Evolutionary conservation across 2,113 vertebrate genomes (phyloP), one percentile per base, ranked within the genome.

Genomic region (Poecilia latipinna): DNA sequence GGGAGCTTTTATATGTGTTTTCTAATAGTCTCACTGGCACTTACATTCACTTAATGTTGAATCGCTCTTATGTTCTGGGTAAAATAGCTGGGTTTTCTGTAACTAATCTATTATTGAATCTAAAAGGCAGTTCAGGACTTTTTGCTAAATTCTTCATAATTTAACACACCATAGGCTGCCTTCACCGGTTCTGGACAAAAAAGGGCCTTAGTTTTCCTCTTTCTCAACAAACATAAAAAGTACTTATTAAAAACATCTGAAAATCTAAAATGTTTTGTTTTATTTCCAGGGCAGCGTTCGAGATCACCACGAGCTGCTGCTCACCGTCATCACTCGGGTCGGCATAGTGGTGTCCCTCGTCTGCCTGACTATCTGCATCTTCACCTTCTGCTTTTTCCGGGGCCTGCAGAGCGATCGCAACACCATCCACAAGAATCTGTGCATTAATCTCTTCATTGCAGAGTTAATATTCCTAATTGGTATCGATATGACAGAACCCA

Each of bases 311-410:
- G 95, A 97, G 79, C 94, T 97, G 77, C 95, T 98, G 61, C 95
- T 99, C 80, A 96, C 94, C 1, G 95, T 99, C 93, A 99, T 99
- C 95, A 99, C 96, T 63, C 96, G 97, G 72, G 97, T 99, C 48
- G 98, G 98, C 85, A 98, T 99, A 61, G 96, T 97, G 83, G 96
- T 99, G 87, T 99, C 97, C 77, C 96, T 99, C 4, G 95, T 99
- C 90, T 99, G 98, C 93, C 95, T 99, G 88, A 94, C 94, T 84
- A 96, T 99, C 92, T 97, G 97, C 95, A 97, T 99, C 95, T 99
- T 98, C 93, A 99, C 98, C 75, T 99, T 99, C 95, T 99, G 97
- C 94, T 99, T 99, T 91, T 99, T 99, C 96, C 96, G 97, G 66
- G 98, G 97, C 80, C 96, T 99, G 48, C 98, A 99, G 93, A 98